Base-by-base conservation (phyloP, 2,797 vertebrate genomes). In the Aselliscus stoliczkanus region DNA sequence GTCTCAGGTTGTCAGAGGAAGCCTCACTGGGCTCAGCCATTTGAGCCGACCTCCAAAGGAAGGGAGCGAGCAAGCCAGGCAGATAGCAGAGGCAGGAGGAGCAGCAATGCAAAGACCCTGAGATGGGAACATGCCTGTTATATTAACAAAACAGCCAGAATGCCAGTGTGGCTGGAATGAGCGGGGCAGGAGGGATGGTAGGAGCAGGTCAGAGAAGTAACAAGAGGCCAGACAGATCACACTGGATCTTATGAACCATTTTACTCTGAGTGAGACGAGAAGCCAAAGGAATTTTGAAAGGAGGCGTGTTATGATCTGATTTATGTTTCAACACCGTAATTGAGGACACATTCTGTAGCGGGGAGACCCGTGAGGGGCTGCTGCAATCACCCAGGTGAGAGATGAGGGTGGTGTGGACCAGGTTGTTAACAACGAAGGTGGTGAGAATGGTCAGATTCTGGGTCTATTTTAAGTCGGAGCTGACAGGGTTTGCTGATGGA, bases 401-500 rank as follows among this genome's bases (percentile, higher is more conserved):
- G 92, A 50, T 37, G 93, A 1, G 2, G 62, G 34, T 25, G 69
- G 37, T 23, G 62, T 9, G 27, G 62, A 27, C 81, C 67, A 9
- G 82, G 37, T 50, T 80, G 82, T 37, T 73, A 60, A 65, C 76
- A 31, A 9, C 1, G 54, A 73, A 67, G n/a, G 72, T 31, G 76
- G 76, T 3, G 83, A 39, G 83, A 67, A 7, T 1, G 92, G 76
- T 60, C 89, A 52, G 94, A 7, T 73, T 72, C 67, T 11, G 73
- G 50, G 10, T 94, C 96, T 96, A 58, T 94, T 94, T 70, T 96
- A 90, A 93, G 92, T 77, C 3, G 4, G 67, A 50, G 85, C 77
- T 67, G 84, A 90, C 29, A 0, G 82, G 73, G 42, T 70, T 85
- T 25, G 77, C 76, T 85, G 84, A 65, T 20, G 64, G 96, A n/a